A percentile compares a stretch with the other conserved stretches of the same genome.
phyloP scores from a whole-genome alignment of 2,797 vertebrate genomes.

The Agapornis canus region DNA sequence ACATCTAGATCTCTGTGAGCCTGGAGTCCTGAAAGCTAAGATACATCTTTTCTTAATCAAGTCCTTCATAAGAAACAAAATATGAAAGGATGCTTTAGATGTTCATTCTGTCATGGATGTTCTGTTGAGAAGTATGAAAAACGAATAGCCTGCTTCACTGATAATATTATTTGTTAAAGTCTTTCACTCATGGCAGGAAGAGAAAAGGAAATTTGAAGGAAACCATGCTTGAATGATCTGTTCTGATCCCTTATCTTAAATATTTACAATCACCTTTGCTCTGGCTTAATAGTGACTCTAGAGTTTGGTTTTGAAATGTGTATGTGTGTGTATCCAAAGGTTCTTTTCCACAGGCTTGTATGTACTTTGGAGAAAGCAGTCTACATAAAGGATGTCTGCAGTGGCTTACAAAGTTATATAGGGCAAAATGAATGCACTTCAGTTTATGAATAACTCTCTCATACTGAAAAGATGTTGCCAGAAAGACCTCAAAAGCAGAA shows the following conservation, averaged over 20 bases:
- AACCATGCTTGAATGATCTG: background rate
- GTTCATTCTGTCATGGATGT: background rate
- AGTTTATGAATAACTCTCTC: background rate
- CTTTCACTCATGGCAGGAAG: background rate
- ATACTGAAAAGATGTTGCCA: background rate
- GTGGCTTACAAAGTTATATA: accelerated
- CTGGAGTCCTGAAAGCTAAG: background rate
- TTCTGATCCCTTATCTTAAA: background rate
- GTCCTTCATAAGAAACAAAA: background rate
- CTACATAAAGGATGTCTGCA: background rate
- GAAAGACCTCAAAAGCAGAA: background rate
- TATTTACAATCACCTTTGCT: background rate
- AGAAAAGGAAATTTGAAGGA: background rate
- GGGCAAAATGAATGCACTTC: background rate
- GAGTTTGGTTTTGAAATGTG: background rate
- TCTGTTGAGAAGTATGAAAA: background rate
- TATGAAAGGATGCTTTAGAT: background rate
- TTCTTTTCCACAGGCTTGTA: background rate
- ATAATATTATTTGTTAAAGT: background rate
- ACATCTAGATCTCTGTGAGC: background rate
- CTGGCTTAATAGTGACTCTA: background rate
- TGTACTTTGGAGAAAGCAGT: background rate
- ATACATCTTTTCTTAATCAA: background rate
- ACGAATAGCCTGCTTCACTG: background rate
- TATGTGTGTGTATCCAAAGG: background rate